Evolutionary conservation across 2,113 vertebrate species (phyloP).

Genomic region (Neolamprologus longior): DNA sequence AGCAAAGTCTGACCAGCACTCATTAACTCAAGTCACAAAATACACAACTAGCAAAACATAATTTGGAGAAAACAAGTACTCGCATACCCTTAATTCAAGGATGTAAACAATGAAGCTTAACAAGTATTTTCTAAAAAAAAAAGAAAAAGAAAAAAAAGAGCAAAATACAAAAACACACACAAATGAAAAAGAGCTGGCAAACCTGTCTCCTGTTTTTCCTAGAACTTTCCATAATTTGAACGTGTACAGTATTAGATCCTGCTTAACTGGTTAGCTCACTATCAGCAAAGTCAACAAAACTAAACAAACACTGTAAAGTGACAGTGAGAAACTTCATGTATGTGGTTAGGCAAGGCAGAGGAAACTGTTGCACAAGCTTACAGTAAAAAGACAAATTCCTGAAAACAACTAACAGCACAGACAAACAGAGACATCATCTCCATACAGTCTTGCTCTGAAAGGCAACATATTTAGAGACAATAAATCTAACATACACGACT

Average conservation of each 20-base stretch:
- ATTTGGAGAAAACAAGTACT: neutral
- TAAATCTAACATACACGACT: neutral
- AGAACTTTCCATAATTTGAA: conserved; percentile 26
- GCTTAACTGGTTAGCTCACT: conserved; percentile 51
- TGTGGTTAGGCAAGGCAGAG: neutral
- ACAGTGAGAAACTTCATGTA: neutral
- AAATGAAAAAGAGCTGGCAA: neutral
- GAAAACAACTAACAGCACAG: neutral
- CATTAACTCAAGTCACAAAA: neutral
- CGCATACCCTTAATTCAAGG: neutral
- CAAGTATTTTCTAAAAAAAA: neutral
- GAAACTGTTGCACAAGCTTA: neutral
- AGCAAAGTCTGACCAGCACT: conserved; percentile 3
- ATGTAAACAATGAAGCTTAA: neutral
- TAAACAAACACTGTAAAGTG: conserved; percentile 18
- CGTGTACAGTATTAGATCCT: neutral
- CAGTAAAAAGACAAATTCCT: neutral
- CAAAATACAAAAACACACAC: neutral
- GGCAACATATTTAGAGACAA: neutral
- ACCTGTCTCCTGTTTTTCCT: conserved; percentile 2
- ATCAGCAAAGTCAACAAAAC: conserved; percentile 50
- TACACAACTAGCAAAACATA: neutral
- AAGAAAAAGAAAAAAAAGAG: rapidly evolving
- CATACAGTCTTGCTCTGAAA: neutral
- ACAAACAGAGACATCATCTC: neutral